Percentiles rank a stretch among this genome's conserved stretches.
These are phyloP conservation scores for Clarias pachynema DNA, from an alignment of 2,797 vertebrate species.

Conservation along the genomic window DNA sequence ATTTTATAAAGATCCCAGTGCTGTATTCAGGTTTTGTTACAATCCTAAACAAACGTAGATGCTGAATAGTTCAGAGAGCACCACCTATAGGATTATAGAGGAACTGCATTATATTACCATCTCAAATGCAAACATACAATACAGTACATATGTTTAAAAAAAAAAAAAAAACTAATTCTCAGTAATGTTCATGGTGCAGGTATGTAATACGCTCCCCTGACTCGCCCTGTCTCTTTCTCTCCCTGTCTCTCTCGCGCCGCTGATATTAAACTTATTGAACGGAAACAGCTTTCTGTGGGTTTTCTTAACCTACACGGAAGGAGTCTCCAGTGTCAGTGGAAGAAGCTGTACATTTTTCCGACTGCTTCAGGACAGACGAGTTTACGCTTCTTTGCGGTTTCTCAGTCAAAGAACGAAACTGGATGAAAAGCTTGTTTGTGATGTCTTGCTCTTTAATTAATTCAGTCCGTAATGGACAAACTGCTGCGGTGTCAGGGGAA, in stretches of 20 bases:
- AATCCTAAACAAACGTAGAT: too few species aligned
- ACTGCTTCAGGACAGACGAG: background rate
- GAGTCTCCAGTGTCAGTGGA: conserved; percentile 7
- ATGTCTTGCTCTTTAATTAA: background rate
- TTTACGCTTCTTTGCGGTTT: background rate
- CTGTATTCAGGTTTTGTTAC: too few species aligned
- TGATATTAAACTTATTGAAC: background rate
- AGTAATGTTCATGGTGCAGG: too few species aligned
- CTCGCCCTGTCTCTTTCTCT: background rate
- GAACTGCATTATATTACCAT: too few species aligned
- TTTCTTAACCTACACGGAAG: background rate
- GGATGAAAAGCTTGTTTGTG: background rate
- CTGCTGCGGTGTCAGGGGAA: background rate
- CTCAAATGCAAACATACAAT: too few species aligned
- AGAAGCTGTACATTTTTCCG: background rate
- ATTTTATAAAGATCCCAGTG: too few species aligned
- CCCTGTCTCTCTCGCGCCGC: background rate
- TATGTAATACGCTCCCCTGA: background rate
- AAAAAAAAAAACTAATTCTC: too few species aligned
- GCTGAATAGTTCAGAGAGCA: too few species aligned
- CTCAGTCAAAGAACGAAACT: background rate
- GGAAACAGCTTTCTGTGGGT: background rate
- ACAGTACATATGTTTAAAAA: too few species aligned
- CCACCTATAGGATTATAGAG: too few species aligned
- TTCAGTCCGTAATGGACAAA: background rate